Percentiles rank a stretch among this genome's conserved stretches.
Conservation (phyloP, 1,140 invertebrate genomes). For the Parasteatoda tepidariorum region DNA sequence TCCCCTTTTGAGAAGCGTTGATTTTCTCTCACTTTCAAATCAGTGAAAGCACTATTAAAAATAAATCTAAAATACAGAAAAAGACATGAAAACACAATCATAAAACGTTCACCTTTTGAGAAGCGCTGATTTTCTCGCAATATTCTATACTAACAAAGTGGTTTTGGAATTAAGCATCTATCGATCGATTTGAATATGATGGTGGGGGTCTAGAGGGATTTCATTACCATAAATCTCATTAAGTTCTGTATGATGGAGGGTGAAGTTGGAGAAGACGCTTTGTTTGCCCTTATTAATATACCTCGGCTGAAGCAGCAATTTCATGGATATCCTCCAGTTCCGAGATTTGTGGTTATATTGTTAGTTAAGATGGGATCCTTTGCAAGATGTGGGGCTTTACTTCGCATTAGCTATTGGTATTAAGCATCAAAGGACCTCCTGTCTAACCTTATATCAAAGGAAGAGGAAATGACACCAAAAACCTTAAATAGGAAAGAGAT, state of each 20-base stretch:
- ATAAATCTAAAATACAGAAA: too few species aligned
- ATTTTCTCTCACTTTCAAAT: too few species aligned
- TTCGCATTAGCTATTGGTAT: slow-evolving; percentile 2
- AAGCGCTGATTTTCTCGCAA: slow-evolving; percentile 34
- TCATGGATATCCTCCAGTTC: slow-evolving; percentile 25
- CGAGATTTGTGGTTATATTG: slow-evolving; percentile 52
- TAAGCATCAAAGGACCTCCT: background rate
- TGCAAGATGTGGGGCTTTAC: slow-evolving; percentile 5
- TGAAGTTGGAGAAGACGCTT: slow-evolving; percentile 36
- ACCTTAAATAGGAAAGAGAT: too few species aligned
- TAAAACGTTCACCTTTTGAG: slow-evolving; percentile 39
- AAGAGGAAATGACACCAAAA: background rate
- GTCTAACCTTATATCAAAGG: background rate
- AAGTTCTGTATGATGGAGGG: slow-evolving; percentile 52
- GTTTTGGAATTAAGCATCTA: slow-evolving; percentile 53
- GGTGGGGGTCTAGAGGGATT: slow-evolving; percentile 50
- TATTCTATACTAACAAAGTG: slow-evolving; percentile 46
- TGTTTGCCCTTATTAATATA: slow-evolving; percentile 60
- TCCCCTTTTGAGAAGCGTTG: too few species aligned
- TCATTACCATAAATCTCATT: slow-evolving; percentile 60
- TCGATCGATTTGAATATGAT: slow-evolving; percentile 59
- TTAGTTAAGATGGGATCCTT: slow-evolving; percentile 31
- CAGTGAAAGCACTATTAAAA: too few species aligned
- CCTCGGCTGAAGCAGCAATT: slow-evolving; percentile 39
- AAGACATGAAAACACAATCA: too few species aligned